Evolutionary conservation across 2,113 vertebrate genomes (phyloP), one percentile per base, ranked within the genome.

Genomic region (sheep (Ovis aries)): DNA sequence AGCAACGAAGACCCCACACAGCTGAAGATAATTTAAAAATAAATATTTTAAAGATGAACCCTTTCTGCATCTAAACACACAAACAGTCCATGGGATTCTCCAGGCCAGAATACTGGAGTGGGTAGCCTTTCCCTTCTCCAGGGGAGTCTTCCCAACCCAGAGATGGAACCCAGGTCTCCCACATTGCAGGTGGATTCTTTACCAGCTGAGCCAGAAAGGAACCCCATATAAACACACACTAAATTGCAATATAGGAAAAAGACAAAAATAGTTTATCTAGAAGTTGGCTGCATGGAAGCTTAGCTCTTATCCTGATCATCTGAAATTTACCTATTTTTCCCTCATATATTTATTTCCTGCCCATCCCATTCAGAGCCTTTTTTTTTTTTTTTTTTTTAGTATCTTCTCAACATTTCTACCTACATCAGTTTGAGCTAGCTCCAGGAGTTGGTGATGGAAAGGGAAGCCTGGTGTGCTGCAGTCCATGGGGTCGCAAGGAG

Each of bases 21-120:
- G n/a, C n/a, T 0, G 0, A 40, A 71, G n/a, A 40, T 12, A 71
- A 6, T 36, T 71, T 74, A 1, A 40, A 40, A 71, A 21, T 3
- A 36, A 71, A 12, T 40, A 13, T 6, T 74, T 74, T 6, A 25
- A 23, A 13, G 55, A 31, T 12, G 71, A 81, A 82, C 10, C 0
- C 80, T 52, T n/a, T 82, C 33, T 29, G 21, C 36, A 40, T 36
- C 36, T 23, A 40, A 40, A 40, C 67, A 74, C 67, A 40, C 0
- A 1, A 71, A 62, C 0, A 74, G 19, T 23, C 67, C 19, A 12
- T 6, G n/a, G 64, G n/a, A 21, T 36, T 71, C 9, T 36, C 64
- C 64, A 71, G 64, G 64, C 64, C 64, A 0, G 64, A 36, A 71
- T 23, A 71, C n/a, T 23, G 64, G 19, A 23, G 17, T 6, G 62